Conservation (phyloP, 2,888 invertebrate species). For the Zele albiditarsus region DNA sequence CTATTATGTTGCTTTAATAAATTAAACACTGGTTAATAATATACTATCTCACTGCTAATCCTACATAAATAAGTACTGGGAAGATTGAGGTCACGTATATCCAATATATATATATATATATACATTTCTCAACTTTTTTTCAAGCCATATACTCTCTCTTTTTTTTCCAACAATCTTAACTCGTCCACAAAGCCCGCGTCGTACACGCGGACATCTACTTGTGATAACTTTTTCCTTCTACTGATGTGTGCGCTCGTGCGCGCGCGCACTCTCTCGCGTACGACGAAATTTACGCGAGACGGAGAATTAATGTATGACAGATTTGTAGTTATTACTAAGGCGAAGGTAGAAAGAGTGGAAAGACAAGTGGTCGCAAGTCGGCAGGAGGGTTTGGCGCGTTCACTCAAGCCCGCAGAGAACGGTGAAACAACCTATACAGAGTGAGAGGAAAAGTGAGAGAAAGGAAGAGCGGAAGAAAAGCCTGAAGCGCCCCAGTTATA, state of each 20-base stretch:
- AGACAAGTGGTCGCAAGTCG: constrained; percentile 39
- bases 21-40: too few relatives aligned
- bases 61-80: too few relatives aligned
- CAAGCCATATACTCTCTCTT: neutral
- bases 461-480: constrained; percentile 33
- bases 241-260: constrained; percentile 21
- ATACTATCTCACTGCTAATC: too few relatives aligned
- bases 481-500: constrained; percentile 44
- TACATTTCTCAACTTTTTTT: neutral
- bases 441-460: constrained; percentile 33
- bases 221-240: constrained; percentile 68
- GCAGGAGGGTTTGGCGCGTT: constrained; percentile 12
- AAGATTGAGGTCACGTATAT: neutral
- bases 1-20: too few relatives aligned
- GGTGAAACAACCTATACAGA: constrained; percentile 9
- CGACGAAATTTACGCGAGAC: constrained; percentile 70
- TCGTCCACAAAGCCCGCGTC: neutral
- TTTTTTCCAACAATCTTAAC: neutral
- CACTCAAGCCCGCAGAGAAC: constrained; percentile 25
- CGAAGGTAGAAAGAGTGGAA: constrained; percentile 47
- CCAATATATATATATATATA: neutral
- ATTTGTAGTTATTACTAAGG: constrained; percentile 71
- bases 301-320: constrained; percentile 72
- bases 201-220: constrained; percentile 48
- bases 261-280: constrained; percentile 51